Evolutionary conservation across 1,140 invertebrate species (phyloP), one percentile per base, ranked within the genome.

Genomic region (Planococcus citri): DNA sequence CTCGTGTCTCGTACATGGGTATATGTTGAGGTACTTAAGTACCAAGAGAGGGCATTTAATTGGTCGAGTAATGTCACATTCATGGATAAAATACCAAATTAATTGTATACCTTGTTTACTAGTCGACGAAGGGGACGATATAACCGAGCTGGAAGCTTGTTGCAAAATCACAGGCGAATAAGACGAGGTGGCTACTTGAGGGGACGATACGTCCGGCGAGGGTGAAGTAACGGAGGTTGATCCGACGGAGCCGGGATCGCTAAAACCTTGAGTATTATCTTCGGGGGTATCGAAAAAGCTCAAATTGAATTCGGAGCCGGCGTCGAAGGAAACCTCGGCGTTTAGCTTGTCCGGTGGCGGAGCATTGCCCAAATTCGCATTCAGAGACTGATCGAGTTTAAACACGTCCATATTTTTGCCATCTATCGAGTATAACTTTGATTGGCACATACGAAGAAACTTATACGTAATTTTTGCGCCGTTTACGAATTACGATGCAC

Each of bases 221-320:
- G 84, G 84, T 33, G 82, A 82, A 51, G 83, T 82, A 33, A 80
- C 81, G 68, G 82, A 82, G 57, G 80, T 80, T 41, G 86, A 86
- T 70, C 83, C 85, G 67, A 86, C 84, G 69, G 86, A 86, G 68
- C 82, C 84, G 25, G 83, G 83, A 75, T 87, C 86, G 76, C 85
- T 84, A 79, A 86, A 86, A 64, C 84, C 85, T 75, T 85, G 84
- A 8, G 82, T 83, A 73, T 81, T 86, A 74, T 83, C 85, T 76
- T 84, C 85, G 33, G 85, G 83, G 29, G 81, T 82, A 79, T 89
- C 71, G 79, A 89, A 89, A 80, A 89, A 89, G 79, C 86, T 85
- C 74, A 89, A 80, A 80, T 88, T 88, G 77, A 89, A 89, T 76
- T 88, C 87, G 69, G 85, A 84, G 77, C 86, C 72, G 74, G 86